These are phyloP conservation scores for Thunnus maccoyii DNA, from an alignment of 2,113 vertebrate genomes.

Conservation along the genomic window DNA sequence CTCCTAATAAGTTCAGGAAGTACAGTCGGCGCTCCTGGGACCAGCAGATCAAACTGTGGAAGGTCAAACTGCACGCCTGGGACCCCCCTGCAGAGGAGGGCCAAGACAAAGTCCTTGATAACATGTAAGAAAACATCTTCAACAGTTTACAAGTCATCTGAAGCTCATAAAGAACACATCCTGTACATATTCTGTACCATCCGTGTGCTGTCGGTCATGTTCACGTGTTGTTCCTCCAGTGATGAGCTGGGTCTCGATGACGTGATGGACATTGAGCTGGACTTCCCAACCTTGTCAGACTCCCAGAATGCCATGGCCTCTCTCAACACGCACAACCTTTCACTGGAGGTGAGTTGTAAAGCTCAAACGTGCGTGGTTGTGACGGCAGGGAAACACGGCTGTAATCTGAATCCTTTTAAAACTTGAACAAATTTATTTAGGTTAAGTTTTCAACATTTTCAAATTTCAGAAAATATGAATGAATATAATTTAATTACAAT, in stretches of 20 bases:
- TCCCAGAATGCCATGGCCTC: constrained; percentile 48
- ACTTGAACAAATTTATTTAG: too few species aligned
- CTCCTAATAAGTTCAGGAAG: constrained; percentile 98
- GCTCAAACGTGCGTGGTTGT: too few species aligned
- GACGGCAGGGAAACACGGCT: too few species aligned
- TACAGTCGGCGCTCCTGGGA: constrained; percentile 99
- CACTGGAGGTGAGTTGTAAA: constrained; percentile 62
- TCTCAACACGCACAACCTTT: neutral
- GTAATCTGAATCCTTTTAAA: too few species aligned
- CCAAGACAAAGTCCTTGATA: constrained; percentile 85
- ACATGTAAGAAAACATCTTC: constrained; percentile 83
- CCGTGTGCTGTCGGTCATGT: neutral
- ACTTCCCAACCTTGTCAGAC: constrained; percentile 83
- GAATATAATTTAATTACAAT: too few species aligned
- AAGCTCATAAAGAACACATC: neutral
- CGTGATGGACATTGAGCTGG: constrained; percentile 91
- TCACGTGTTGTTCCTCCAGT: constrained; percentile 71
- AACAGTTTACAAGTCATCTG: too few species aligned
- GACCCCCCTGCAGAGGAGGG: constrained; percentile 89
- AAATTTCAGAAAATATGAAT: too few species aligned
- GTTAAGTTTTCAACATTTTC: too few species aligned
- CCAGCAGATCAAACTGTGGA: constrained; percentile 97
- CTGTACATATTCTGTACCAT: neutral
- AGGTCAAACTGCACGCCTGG: constrained; percentile 95
- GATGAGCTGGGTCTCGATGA: constrained; percentile 89